Percentiles rank a stretch among this genome's conserved stretches.
Evolutionary conservation across 2,888 invertebrate genomes (phyloP).

Genomic region (Oscheius sp.): DNA sequence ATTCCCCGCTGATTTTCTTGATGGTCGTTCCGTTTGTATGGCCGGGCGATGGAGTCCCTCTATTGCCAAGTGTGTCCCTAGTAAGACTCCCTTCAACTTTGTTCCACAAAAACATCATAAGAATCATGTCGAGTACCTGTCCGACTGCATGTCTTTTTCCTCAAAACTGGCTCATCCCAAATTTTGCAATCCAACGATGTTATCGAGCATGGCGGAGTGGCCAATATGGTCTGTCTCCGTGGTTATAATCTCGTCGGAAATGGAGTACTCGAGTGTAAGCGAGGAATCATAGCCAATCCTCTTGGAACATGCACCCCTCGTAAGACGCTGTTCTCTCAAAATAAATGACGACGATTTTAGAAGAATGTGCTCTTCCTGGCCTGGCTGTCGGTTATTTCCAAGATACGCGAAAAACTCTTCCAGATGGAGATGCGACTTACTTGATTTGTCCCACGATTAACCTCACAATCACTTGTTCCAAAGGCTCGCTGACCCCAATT

Average conservation of each 20-base stretch:
- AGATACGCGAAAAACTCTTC: constrained; percentile 39
- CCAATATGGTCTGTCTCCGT: constrained; percentile 55
- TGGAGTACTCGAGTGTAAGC: constrained; percentile 58
- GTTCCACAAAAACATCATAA: constrained; percentile 30
- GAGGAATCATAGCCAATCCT: constrained; percentile 53
- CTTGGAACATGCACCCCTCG: constrained; percentile 68
- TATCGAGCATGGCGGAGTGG: constrained; percentile 61
- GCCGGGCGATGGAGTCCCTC: constrained; percentile 93
- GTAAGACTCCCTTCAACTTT: constrained; percentile 74
- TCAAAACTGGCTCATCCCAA: constrained; percentile 59
- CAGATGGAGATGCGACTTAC: constrained; percentile 45
- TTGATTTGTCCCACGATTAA: constrained; percentile 47
- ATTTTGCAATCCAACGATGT: constrained; percentile 67
- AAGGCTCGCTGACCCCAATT: constrained; percentile 46
- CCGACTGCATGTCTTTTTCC: constrained; percentile 68
- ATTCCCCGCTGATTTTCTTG: constrained; percentile 56
- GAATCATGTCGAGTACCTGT: constrained; percentile 68
- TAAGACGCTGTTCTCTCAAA: constrained; percentile 33
- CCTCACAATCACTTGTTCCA: constrained; percentile 48
- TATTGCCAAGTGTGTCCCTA: constrained; percentile 87
- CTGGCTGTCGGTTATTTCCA: constrained; percentile 47
- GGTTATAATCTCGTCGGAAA: constrained; percentile 60
- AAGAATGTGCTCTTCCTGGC: constrained; percentile 49
- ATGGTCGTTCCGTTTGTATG: constrained; percentile 83
- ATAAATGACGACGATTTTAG: constrained; percentile 30